phyloP scores from a whole-genome alignment of 1,140 invertebrate genomes.

The Drosophila auraria region DNA sequence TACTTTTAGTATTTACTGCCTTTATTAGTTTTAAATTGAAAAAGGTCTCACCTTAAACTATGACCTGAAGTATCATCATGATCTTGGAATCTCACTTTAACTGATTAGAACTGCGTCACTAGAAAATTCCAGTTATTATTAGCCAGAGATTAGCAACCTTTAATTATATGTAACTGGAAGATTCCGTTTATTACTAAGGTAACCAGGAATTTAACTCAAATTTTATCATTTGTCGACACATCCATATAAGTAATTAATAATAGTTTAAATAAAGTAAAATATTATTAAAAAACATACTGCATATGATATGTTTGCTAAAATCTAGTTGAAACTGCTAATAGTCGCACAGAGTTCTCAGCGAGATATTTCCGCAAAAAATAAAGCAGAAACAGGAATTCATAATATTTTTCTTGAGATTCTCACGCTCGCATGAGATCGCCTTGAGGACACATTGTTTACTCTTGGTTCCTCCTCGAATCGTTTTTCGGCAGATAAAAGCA shows the following conservation, averaged over 20 bases:
- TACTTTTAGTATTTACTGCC: too few species aligned
- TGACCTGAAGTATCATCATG: not conserved
- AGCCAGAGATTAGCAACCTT: not conserved
- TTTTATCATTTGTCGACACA: not conserved
- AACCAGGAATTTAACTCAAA: too few species aligned
- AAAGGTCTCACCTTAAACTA: not conserved
- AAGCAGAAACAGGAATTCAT: not conserved
- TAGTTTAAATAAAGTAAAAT: not conserved
- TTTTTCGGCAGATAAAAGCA: slow-evolving; percentile 44
- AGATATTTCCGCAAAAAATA: slow-evolving; percentile 1
- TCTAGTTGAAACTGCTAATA: slow-evolving; percentile 8
- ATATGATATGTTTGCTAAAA: not conserved
- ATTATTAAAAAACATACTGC: not conserved
- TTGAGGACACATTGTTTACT: slow-evolving; percentile 46
- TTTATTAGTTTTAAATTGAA: not conserved
- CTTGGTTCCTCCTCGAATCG: not conserved
- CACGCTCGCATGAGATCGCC: slow-evolving; percentile 30
- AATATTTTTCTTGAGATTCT: slow-evolving; percentile 40
- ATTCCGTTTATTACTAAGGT: not conserved
- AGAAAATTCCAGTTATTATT: slow-evolving; percentile 7
- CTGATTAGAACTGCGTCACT: slow-evolving; percentile 7
- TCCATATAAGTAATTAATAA: too few species aligned
- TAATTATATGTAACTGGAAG: not conserved
- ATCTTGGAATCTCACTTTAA: slow-evolving; percentile 4
- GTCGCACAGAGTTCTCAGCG: slow-evolving; percentile 13